Evolutionary conservation across 64 coral and sea anemone genomes (phyloP), one percentile per base, ranked within the genome.

Genomic region (Pocillopora damicornis): DNA sequence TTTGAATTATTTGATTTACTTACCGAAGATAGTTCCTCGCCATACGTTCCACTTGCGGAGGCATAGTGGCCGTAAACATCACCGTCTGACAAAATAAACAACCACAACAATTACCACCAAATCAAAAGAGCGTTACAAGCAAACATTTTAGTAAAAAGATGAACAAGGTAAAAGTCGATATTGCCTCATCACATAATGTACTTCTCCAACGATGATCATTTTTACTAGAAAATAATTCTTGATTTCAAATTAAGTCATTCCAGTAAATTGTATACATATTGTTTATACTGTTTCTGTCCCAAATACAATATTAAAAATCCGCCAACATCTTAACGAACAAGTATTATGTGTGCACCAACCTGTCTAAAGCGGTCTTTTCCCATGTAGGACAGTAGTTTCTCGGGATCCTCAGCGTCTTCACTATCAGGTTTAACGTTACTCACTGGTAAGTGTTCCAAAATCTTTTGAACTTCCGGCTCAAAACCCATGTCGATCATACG

Each of bases 401-500:
- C 97, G 9, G 97, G 97, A 88, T 99, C 97, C 63, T 99, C 97
- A 20, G 97, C 90, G 67, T 95, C 93, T 3, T 99, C 97, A 66
- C 83, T 91, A 76, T 99, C 97, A 59, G 97, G 97, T 86, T 99
- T 99, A 1, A 95, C 78, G 63, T 99, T 99, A 22, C 93, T 95
- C 11, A 99, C 97, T 15, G 97, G 97, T 65, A 99, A 90, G 80
- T 99, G 90, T 64, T 99, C 97, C 18, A 99, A 88, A 75, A 99
- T 99, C 62, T 92, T 99, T 30, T 99, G 97, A 60, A 99, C 97
- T 60, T 99, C 97, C 15, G 97, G 97, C 75, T 99, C 97, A 77
- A 99, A 99, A 88, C 97, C 97, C 97, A 99, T 99, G 86, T 99
- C 97, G 78, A 99, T 99, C 97, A 99, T 99, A 81, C 97, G 97